A percentile compares a stretch with the other conserved stretches of the same genome.
Evolutionary conservation across 2,888 invertebrate species (phyloP).

Genomic region (Suillia variegata): DNA sequence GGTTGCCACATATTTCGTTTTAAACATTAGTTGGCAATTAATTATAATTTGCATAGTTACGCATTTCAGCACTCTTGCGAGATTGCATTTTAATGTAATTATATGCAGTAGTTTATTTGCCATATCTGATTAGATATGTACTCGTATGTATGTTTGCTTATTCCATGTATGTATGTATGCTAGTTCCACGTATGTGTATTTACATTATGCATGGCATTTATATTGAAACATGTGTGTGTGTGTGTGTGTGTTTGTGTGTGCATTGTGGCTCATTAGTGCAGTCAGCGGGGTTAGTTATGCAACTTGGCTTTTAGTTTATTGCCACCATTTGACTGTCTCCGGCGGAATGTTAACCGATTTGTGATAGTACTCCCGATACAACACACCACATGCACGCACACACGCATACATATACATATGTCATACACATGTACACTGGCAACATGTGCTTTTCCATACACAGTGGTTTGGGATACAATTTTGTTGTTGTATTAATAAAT

Average conservation of each 20-base stretch:
- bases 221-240: constrained; percentile 28
- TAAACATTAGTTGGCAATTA: constrained; percentile 33
- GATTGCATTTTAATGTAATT: constrained; percentile 51
- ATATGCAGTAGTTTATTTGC: constrained; percentile 42
- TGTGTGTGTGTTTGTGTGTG: constrained; percentile 29
- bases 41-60: constrained; percentile 18
- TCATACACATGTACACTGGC: no score
- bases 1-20: constrained; percentile 25
- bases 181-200: background rate
- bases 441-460: no score
- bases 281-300: constrained; percentile 41
- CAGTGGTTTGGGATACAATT: no score
- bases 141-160: background rate
- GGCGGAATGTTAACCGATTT: background rate
- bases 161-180: background rate
- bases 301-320: background rate
- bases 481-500: no score
- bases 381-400: constrained; percentile 10
- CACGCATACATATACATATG: constrained; percentile 14
- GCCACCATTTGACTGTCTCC: background rate
- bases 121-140: constrained; percentile 29
- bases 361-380: background rate
- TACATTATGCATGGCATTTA: background rate
- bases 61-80: constrained; percentile 35
- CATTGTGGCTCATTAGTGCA: constrained; percentile 34